Evolutionary conservation across 2,888 invertebrate genomes (phyloP).

Genomic region (Ormia ochracea): DNA sequence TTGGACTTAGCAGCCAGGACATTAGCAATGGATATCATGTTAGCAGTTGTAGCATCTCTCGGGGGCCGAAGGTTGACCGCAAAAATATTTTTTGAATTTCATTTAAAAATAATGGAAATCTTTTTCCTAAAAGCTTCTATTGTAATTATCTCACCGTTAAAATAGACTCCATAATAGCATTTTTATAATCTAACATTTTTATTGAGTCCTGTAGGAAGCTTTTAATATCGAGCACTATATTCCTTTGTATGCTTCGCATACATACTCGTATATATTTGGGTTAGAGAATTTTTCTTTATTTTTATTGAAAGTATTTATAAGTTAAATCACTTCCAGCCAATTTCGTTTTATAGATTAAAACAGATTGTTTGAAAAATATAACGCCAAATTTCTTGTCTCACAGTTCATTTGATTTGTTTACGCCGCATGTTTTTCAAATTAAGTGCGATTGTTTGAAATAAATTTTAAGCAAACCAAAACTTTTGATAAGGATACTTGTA

Average conservation of each 20-base stretch:
- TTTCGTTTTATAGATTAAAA: background rate
- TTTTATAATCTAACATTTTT: background rate
- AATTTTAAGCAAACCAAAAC: slow-evolving; percentile 75
- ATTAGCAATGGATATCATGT: too few relatives aligned
- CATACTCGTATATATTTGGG: background rate
- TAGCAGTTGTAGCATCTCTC: too few relatives aligned
- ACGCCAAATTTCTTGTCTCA: slow-evolving; percentile 31
- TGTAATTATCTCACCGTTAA: too few relatives aligned
- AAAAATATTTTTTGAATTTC: too few relatives aligned
- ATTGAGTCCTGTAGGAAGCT: background rate
- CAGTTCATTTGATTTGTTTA: slow-evolving; percentile 53
- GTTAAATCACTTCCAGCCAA: background rate
- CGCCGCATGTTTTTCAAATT: slow-evolving; percentile 69
- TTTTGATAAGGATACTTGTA: slow-evolving; percentile 66
- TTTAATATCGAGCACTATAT: background rate
- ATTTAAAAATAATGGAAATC: too few relatives aligned
- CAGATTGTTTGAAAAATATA: background rate
- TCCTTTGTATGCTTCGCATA: too few relatives aligned
- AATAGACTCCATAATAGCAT: too few relatives aligned
- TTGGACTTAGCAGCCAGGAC: too few relatives aligned
- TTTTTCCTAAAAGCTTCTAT: too few relatives aligned
- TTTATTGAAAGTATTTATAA: background rate
- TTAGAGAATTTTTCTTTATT: background rate
- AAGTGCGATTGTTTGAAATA: slow-evolving; percentile 75
- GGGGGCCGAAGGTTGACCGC: too few relatives aligned